These are phyloP conservation scores for Boloria selene DNA, from an alignment of 2,888 invertebrate genomes.

Conservation along the genomic window DNA sequence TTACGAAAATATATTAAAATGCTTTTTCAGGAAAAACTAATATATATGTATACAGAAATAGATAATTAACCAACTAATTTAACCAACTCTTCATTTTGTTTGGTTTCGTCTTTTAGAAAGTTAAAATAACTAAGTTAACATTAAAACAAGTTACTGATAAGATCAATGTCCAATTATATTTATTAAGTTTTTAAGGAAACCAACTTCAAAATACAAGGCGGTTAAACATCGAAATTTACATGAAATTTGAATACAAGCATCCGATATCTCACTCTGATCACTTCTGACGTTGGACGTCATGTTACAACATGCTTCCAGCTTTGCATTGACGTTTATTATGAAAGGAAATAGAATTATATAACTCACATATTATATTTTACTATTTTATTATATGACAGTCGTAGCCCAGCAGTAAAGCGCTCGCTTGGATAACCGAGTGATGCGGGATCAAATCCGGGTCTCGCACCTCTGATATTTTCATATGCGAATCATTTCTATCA, in stretches of 20 bases:
- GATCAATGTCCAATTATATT: background rate
- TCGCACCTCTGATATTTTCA: too few relatives aligned
- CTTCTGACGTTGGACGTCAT: constrained; percentile 29
- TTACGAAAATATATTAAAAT: too few relatives aligned
- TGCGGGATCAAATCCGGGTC: too few relatives aligned
- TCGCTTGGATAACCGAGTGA: too few relatives aligned
- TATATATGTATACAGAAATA: too few relatives aligned
- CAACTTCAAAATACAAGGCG: background rate
- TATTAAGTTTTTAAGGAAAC: background rate
- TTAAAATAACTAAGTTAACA: background rate
- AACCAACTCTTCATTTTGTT: too few relatives aligned
- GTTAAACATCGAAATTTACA: constrained; percentile 11
- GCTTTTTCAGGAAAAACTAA: too few relatives aligned
- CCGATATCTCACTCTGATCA: constrained; percentile 18
- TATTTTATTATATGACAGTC: background rate
- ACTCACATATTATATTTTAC: background rate
- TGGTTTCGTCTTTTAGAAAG: background rate
- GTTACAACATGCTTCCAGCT: constrained; percentile 21
- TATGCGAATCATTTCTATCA: too few relatives aligned
- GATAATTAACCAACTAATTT: too few relatives aligned
- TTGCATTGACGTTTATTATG: constrained; percentile 12
- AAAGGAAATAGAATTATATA: constrained; percentile 2
- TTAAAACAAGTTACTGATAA: background rate
- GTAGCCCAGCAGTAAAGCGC: too few relatives aligned
- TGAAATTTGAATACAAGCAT: constrained; percentile 18